Conservation (phyloP, 2,113 vertebrate genomes). For the Percopsis transmontana region DNA sequence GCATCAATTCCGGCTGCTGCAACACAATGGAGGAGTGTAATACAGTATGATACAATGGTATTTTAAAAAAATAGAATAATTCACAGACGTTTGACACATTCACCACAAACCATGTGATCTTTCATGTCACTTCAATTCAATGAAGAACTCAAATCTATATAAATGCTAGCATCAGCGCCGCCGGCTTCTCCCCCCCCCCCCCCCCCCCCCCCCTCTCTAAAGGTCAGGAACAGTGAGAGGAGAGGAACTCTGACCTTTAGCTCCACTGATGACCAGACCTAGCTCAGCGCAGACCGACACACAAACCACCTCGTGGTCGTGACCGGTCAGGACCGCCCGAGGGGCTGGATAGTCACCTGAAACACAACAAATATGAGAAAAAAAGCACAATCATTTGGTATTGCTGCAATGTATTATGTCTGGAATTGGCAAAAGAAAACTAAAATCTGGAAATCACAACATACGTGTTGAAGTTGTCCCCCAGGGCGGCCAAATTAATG, state of each 20-base stretch:
- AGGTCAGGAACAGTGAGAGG: neutral
- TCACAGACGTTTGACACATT: no score
- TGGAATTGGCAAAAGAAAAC: neutral
- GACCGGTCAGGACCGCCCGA: slow-evolving; percentile 93
- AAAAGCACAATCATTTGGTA: no score
- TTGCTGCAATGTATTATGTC: no score
- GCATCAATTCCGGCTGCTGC: no score
- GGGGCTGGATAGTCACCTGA: slow-evolving; percentile 96
- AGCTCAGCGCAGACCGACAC: slow-evolving; percentile 97
- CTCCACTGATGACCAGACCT: slow-evolving; percentile 97
- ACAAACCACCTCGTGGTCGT: slow-evolving; percentile 96
- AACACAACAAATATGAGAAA: slow-evolving; percentile 15
- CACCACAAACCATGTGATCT: no score
- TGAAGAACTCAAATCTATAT: neutral
- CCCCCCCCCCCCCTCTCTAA: neutral
- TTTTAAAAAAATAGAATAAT: no score
- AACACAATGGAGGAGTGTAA: no score
- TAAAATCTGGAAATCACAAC: neutral
- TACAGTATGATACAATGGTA: no score
- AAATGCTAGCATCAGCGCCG: neutral
- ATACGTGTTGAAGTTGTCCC: neutral
- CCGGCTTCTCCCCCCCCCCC: neutral
- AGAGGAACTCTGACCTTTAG: slow-evolving; percentile 87
- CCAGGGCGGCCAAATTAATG: neutral
- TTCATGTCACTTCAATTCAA: neutral